phyloP scores from a whole-genome alignment of 2,113 vertebrate species.

The Neofelis nebulosa region DNA sequence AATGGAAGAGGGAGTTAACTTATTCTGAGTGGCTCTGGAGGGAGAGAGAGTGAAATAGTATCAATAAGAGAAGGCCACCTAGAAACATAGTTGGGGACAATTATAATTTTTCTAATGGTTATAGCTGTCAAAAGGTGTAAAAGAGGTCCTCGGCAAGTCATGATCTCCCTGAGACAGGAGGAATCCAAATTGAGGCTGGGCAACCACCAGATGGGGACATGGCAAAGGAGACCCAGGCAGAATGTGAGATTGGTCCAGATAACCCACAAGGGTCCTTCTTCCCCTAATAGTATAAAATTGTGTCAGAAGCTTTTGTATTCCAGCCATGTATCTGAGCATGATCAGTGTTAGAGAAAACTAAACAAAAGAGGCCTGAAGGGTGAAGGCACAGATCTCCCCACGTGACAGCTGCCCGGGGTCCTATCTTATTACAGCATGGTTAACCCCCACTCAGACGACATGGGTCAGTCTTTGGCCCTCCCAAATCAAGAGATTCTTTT shows the following conservation, averaged over 20 bases:
- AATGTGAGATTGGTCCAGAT: background rate
- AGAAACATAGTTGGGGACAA: background rate
- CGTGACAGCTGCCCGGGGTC: background rate
- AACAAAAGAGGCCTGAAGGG: background rate
- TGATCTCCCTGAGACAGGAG: background rate
- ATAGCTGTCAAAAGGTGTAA: background rate
- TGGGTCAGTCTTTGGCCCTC: background rate
- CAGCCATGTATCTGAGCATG: background rate
- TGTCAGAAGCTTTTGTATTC: background rate
- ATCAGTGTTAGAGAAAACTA: background rate
- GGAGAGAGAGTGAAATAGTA: background rate
- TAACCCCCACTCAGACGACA: background rate
- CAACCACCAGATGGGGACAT: background rate
- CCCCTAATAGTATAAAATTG: background rate
- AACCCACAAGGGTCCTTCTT: background rate
- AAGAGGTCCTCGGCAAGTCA: background rate
- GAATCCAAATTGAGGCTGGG: background rate
- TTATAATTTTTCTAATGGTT: background rate
- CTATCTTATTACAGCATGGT: background rate
- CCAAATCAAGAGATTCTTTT: background rate
- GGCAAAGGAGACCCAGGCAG: background rate
- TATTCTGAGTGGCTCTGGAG: background rate
- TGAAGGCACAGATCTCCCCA: background rate
- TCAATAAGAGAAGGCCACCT: slow-evolving; percentile 5
- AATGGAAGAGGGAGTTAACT: background rate